Evolutionary conservation across 2,888 invertebrate species (phyloP).

Genomic region (Apocheima hispidaria): DNA sequence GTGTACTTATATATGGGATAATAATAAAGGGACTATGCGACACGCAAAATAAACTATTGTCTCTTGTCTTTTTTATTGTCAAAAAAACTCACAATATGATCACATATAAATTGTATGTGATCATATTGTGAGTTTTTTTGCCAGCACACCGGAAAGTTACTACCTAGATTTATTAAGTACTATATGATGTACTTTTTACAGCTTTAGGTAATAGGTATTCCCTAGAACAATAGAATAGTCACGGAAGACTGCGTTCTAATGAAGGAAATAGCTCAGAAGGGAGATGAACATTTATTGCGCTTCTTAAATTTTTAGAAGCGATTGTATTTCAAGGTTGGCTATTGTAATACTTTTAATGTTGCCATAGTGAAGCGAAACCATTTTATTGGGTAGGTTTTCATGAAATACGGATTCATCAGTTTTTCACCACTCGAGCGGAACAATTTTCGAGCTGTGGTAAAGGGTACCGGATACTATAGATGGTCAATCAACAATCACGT

Average conservation of each 20-base stretch:
- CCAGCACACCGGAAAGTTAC: neutral
- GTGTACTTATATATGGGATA: too few species aligned
- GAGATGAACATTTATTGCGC: neutral
- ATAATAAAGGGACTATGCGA: too few species aligned
- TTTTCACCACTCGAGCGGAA: too few species aligned
- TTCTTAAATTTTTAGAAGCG: conserved; percentile 1
- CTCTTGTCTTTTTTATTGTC: too few species aligned
- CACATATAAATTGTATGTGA: neutral
- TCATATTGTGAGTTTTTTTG: neutral
- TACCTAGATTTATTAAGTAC: conserved; percentile 1
- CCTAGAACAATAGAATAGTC: conserved; percentile 3
- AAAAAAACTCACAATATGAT: too few species aligned
- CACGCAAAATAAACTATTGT: too few species aligned
- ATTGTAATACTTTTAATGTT: neutral
- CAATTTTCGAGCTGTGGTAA: too few species aligned
- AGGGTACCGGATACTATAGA: too few species aligned
- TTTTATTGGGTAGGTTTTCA: too few species aligned
- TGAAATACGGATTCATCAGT: too few species aligned
- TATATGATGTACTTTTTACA: conserved; percentile 3
- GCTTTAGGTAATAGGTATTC: neutral
- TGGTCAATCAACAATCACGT: too few species aligned
- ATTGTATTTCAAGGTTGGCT: conserved; percentile 1
- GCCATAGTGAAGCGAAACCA: too few species aligned
- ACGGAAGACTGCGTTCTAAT: conserved; percentile 2
- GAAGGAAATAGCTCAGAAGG: conserved; percentile 3